Evolutionary conservation across 2,113 vertebrate species (phyloP).

Genomic region (Macrotus californicus): DNA sequence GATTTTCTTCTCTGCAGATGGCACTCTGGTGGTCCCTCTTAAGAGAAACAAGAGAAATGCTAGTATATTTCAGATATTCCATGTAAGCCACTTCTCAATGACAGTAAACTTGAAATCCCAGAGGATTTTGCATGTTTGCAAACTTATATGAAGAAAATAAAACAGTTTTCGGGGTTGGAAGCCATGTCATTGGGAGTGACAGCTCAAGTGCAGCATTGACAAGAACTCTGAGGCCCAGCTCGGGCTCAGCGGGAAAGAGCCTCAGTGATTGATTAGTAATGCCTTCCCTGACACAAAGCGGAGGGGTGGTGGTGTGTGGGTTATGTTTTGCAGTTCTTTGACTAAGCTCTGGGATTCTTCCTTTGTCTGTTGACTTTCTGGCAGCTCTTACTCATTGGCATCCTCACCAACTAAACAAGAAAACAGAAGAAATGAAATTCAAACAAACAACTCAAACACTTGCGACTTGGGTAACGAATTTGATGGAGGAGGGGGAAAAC

Average conservation of each 20-base stretch:
- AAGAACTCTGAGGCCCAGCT: background rate
- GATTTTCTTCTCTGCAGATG: background rate
- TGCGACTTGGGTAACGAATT: background rate
- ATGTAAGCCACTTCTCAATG: background rate
- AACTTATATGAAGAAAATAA: background rate
- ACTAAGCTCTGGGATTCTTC: background rate
- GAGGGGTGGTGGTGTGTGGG: background rate
- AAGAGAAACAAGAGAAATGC: background rate
- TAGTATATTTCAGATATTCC: background rate
- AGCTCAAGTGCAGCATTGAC: background rate
- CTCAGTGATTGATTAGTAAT: background rate
- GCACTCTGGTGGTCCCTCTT: background rate
- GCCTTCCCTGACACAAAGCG: background rate
- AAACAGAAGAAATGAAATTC: background rate
- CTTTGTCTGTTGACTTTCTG: background rate
- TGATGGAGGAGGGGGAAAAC: background rate
- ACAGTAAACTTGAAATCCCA: background rate
- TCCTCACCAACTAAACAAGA: background rate
- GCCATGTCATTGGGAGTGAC: background rate
- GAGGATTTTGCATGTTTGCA: background rate
- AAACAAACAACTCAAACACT: background rate
- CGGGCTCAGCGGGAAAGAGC: background rate
- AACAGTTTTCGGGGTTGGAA: background rate
- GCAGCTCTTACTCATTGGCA: background rate
- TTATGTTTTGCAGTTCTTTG: background rate